Conservation (phyloP, 1,140 invertebrate genomes). For the Penaeus chinensis region DNA sequence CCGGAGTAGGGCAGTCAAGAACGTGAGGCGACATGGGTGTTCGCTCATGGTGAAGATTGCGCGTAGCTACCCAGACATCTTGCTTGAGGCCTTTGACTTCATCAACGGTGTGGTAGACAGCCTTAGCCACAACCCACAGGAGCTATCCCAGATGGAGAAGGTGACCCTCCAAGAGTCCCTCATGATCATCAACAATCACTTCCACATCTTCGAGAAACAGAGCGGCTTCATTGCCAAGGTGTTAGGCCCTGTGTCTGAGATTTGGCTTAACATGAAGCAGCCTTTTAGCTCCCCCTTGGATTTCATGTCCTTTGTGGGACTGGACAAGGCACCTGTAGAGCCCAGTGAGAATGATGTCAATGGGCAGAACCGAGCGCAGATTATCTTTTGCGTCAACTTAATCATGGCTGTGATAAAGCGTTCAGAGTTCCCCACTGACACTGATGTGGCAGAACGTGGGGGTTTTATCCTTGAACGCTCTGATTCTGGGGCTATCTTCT, state of each 20-base stretch:
- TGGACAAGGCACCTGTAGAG: conserved; percentile 78
- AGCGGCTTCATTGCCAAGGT: conserved; percentile 85
- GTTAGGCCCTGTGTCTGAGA: conserved; percentile 74
- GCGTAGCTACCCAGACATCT: conserved; percentile 83
- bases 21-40: conserved; percentile 87
- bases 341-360: conserved; percentile 74
- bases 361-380: conserved; percentile 73
- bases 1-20: conserved; percentile 81
- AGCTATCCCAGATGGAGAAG: conserved; percentile 84
- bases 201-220: conserved; percentile 88
- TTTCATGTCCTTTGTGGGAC: conserved; percentile 82
- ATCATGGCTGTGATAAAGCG: conserved; percentile 87
- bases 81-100: conserved; percentile 88
- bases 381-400: conserved; percentile 79
- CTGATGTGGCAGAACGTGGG: conserved; percentile 81
- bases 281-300: conserved; percentile 66
- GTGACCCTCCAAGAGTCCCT: conserved; percentile 80
- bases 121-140: conserved; percentile 75
- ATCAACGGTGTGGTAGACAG: conserved; percentile 80
- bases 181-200: conserved; percentile 87
- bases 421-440: conserved; percentile 74
- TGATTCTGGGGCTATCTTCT: conserved; percentile 80
- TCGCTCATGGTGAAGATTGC: conserved; percentile 90
- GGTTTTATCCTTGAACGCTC: conserved; percentile 82
- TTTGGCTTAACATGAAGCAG: conserved; percentile 68